Evolutionary conservation across 1,140 invertebrate species (phyloP), one percentile per base, ranked within the genome.

Genomic region (Aphaenogaster ashmeadi): DNA sequence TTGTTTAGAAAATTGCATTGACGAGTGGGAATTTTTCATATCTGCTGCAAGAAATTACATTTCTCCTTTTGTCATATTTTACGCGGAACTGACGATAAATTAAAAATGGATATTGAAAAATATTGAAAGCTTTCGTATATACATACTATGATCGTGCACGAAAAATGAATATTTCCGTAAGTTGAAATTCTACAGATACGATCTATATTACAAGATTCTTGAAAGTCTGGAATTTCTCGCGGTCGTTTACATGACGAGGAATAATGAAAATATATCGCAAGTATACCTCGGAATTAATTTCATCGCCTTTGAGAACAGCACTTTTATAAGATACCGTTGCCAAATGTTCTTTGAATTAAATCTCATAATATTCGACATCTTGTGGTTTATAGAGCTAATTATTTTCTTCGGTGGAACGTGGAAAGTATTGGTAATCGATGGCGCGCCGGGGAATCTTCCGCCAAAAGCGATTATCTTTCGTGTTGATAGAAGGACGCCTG

Each of bases 391-490:
- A 62, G 27, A 60, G 54, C 62, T 84, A 84, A 84, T 84, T 74
- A 84, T 84, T 84, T 84, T 74, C 80, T 50, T 60, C 18, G 54
- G 0, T 18, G 56, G 54, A 75, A 84, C 52, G 80, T 50, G 52
- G 41, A 74, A 74, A 84, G 4, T 84, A 84, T 84, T 60, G 80
- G 8, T 75, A 84, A 84, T 84, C 80, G 69, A 84, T 84, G 54
- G 11, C 69, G 80, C 67, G 80, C 41, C 41, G 38, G 69, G 8
- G 27, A 84, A 75, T 84, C 80, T 71, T 84, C 21, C 54, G 41
- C 69, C 80, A 62, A 84, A 84, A 75, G 69, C 80, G 80, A 84
- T 75, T 84, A 84, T 84, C 80, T 84, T 84, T 84, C 80, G 69
- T 84, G 80, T 84, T 84, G 80, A 84, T 84, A 50, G 80, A 84